Conservation (phyloP, 2,888 invertebrate species). For the Parthenolecanium corni region DNA sequence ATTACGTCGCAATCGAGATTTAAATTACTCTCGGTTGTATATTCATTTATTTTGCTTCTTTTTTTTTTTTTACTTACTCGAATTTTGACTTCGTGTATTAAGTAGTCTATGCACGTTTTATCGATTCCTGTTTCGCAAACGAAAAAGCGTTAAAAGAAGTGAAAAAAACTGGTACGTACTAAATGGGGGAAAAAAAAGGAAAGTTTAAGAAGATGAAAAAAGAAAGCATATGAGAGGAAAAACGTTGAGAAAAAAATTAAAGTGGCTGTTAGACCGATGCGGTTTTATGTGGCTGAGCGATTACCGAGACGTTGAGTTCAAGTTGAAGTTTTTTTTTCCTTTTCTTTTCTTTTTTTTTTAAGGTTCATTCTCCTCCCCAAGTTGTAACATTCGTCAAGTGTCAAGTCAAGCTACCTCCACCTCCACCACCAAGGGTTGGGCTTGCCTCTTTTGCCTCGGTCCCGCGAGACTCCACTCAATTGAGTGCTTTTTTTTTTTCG, state of each 20-base stretch:
- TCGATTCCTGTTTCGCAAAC: slow-evolving; percentile 16
- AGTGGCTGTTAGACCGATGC: slow-evolving; percentile 22
- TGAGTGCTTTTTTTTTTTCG: slow-evolving; percentile 12
- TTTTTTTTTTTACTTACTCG: slow-evolving; percentile 7
- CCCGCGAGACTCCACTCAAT: slow-evolving; percentile 23
- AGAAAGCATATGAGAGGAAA: background rate
- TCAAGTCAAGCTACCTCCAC: slow-evolving; percentile 19
- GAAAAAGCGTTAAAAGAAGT: slow-evolving; percentile 13
- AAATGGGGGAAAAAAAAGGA: background rate
- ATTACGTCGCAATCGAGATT: slow-evolving; percentile 15
- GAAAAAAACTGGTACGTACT: background rate
- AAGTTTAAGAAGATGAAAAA: background rate
- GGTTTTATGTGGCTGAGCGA: slow-evolving; percentile 26
- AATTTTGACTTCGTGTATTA: too few relatives aligned
- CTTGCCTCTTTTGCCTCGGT: slow-evolving; percentile 9
- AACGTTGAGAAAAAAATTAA: background rate
- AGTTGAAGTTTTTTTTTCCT: slow-evolving; percentile 10
- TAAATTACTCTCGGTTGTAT: slow-evolving; percentile 6
- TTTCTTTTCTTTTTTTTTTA: slow-evolving; percentile 5
- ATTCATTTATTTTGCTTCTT: background rate
- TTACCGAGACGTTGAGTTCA: slow-evolving; percentile 21
- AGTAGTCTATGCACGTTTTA: slow-evolving; percentile 8
- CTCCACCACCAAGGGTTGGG: slow-evolving; percentile 9
- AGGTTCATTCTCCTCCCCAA: slow-evolving; percentile 24
- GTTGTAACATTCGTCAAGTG: slow-evolving; percentile 28